Base-by-base conservation (phyloP, 2,113 vertebrate genomes). In the Propithecus coquereli region DNA sequence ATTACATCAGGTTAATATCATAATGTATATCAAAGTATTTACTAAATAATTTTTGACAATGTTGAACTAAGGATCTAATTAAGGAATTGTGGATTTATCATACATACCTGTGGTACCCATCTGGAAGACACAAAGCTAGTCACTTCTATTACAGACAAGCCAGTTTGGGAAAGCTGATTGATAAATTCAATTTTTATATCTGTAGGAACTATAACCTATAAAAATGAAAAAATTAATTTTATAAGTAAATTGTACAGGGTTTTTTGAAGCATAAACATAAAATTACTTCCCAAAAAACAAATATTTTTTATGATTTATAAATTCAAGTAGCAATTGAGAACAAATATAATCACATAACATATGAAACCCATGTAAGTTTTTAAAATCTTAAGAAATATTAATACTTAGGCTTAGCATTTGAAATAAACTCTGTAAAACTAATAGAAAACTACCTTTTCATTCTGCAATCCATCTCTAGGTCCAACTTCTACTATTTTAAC, bases 401-500 rank as follows among this genome's bases (percentile, higher is more conserved):
- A 77, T 50, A 68, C 68, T 89, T 91, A 65, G 52, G 57, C 45
- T 89, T 82, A 84, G 2, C 30, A 84, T 71, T 87, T 93, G n/a
- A 82, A 74, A 61, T 68, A 91, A 85, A 95, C n/a, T 6, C 47
- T 37, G 9, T 9, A 45, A 92, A 80, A 23, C 16, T 57, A n/a
- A 52, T 30, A 16, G 45, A 76, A 90, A 96, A 17, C 30, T 99
- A 99, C 99, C 99, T 99, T 99, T 98, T 99, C 99, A 98, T 99
- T 99, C 98, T 99, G 99, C 96, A 99, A 98, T 94, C 99, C 99
- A 98, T 99, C 99, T 97, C 99, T 99, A 30, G 99, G 99, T 74
- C 99, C 99, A 97, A 99, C 99, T 99, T 99, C 99, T 84, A 99
- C 99, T 95, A 99, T 99, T 98, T 99, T 99, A 83, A 99, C 98